Base-by-base conservation (phyloP, 2,113 vertebrate species). In the Glareola pratincola region DNA sequence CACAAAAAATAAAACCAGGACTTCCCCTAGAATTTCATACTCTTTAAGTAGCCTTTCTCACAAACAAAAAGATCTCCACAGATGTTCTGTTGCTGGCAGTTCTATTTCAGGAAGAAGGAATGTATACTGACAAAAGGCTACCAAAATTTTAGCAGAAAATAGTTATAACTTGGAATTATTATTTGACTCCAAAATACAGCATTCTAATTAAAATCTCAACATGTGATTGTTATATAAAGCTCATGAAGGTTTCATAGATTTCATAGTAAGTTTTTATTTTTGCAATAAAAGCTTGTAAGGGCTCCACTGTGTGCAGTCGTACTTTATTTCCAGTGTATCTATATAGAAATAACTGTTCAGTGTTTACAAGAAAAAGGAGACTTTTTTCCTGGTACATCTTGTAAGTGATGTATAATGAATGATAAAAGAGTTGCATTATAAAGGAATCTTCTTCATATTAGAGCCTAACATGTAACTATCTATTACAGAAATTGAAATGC, bases 401-500 rank as follows among this genome's bases (percentile, higher is more conserved):
- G 19, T 30, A 80, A 88, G 26, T 63, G 10, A 63, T 77, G 6
- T 39, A 51, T 83, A 80, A 92, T 66, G 43, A 37, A 80, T 77
- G 21, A 85, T 71, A 77, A 88, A 94, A 32, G 20, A 53, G 36
- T 73, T 73, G 59, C 29, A 85, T 80, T 76, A 67, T 59, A 83
- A 94, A 77, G 45, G 50, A 83, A 37, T 67, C 29, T 88, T 48
- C 21, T 93, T 51, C 69, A 29, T 32, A n/a, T 82, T 86, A 62
- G 59, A 83, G 54, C 26, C 67, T 66, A 90, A 56, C 36, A 27
- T 59, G 36, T 95, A 82, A 92, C 92, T 94, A 90, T 34, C 85
- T 54, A 83, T 95, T 96, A 90, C 14, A 86, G 50, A 86, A 90
- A 95, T 74, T 75, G 74, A 90, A 79, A 69, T 88, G 66, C 39